Conservation (phyloP, 2,888 invertebrate species). For the Lasioglossum calceatum region DNA sequence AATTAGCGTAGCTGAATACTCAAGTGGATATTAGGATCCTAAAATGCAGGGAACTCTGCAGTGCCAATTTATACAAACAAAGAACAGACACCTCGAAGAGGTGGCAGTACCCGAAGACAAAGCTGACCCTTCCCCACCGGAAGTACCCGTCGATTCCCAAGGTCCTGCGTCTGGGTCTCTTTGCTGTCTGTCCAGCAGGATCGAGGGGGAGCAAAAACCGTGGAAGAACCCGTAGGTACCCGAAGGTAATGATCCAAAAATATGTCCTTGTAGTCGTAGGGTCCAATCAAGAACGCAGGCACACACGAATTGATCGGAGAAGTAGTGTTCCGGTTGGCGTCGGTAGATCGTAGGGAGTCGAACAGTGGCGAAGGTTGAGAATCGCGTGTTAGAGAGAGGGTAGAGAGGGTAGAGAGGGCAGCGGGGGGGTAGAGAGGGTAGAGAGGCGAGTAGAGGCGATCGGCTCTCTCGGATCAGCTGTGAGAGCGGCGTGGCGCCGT, state of each 20-base stretch:
- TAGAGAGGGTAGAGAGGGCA: conserved; percentile 67
- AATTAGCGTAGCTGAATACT: no score
- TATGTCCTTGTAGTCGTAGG: background rate
- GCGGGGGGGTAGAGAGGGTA: conserved; percentile 68
- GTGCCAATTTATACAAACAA: background rate
- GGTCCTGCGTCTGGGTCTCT: background rate
- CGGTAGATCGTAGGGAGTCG: conserved; percentile 55
- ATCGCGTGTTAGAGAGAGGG: conserved; percentile 72
- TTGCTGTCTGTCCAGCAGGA: background rate
- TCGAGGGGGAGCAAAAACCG: background rate
- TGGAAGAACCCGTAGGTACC: background rate
- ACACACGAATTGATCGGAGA: conserved; percentile 1
- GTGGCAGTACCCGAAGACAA: background rate
- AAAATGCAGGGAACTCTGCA: accelerated
- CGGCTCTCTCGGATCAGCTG: conserved; percentile 79
- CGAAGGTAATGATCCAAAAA: no score
- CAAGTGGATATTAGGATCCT: background rate
- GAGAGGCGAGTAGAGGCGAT: conserved; percentile 71
- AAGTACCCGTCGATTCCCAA: background rate
- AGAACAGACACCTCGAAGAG: background rate
- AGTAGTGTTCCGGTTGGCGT: conserved; percentile 40
- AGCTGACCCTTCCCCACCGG: background rate
- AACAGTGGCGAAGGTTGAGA: conserved; percentile 60
- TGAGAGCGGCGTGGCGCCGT: conserved; percentile 80
- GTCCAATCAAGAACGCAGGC: background rate